Evolutionary conservation across 2,888 invertebrate species (phyloP), one percentile per base, ranked within the genome.

Genomic region (Siphlonurus alternatus): DNA sequence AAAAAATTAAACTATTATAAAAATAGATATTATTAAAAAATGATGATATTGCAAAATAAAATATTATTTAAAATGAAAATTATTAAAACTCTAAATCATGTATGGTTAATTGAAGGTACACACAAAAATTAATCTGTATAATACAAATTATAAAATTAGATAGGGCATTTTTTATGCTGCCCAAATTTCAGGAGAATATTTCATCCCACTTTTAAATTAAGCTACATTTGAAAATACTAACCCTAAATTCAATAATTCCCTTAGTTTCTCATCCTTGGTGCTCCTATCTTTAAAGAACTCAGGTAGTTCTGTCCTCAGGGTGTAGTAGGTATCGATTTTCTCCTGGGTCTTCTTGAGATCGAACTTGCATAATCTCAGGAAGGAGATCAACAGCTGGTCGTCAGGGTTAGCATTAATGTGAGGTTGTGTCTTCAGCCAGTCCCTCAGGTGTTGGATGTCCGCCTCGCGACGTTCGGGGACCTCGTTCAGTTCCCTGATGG

Each of bases 311-410:
- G 80, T 75, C 65, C 83, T 79, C 53, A 82, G 78, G 61, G 82
- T 75, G 71, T 83, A 84, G 74, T 82, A 83, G 68, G 81, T 76
- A 72, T 86, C 83, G 64, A 86, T 73, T 73, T 85, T 86, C 67
- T 77, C 77, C 70, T 86, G 81, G 10, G 85, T 81, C 65, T 80
- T 79, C 70, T 84, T 82, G 73, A 83, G 74, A 71, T 84, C 80
- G 76, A 84, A 80, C 69, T 86, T 85, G 71, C 82, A 81, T 0
- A 83, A 83, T 19, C 83, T 76, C 53, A 84, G 74, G 71, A 83
- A 84, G 51, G 80, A 73, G 70, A 80, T 76, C 66, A 84, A 18
- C 56, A 56, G 5, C 22, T 56, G 56, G n/a, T 70, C 73, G 83
- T 83, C 82, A 72, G 77, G 80, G 71, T 83, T 77, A 7, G 80